Conservation (phyloP, 2,113 vertebrate genomes). For the Brachionichthys hirsutus region DNA sequence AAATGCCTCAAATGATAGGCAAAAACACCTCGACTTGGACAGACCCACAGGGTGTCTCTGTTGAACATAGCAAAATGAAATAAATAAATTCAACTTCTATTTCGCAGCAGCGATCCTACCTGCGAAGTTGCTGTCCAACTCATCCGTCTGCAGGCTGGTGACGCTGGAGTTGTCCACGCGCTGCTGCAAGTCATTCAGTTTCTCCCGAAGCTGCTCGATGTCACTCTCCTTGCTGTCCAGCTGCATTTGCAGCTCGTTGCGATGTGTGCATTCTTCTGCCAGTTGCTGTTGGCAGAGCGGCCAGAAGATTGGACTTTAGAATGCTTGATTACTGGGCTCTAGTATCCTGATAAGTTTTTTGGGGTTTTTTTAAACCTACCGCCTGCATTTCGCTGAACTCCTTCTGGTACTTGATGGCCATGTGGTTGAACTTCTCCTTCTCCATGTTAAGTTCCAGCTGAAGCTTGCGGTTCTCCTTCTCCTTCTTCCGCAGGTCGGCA, state of each 20-base stretch:
- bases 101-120: constrained; percentile 73
- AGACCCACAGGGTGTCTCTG: too few species aligned
- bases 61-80: too few species aligned
- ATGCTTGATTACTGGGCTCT: background rate
- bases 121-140: constrained; percentile 88
- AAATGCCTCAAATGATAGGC: too few species aligned
- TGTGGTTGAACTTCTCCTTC: constrained; percentile 97
- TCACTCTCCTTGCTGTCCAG: constrained; percentile 98
- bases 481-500: constrained; percentile 96
- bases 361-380: constrained; percentile 71
- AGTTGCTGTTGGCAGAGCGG: constrained; percentile 83
- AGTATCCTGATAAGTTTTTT: background rate
- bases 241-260: constrained; percentile 96
- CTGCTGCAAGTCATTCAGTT: constrained; percentile 88
- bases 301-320: background rate
- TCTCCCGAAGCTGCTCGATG: constrained; percentile 92
- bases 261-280: constrained; percentile 88
- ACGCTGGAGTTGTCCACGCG: constrained; percentile 94
- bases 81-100: too few species aligned
- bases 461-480: constrained; percentile 97
- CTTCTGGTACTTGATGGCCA: constrained; percentile 96
- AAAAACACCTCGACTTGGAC: too few species aligned
- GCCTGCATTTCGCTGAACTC: constrained; percentile 95
- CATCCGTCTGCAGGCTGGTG: constrained; percentile 91
- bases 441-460: constrained; percentile 97